Evolutionary conservation across 1,140 invertebrate species (phyloP).

Genomic region (Aphelinus atriplicis): DNA sequence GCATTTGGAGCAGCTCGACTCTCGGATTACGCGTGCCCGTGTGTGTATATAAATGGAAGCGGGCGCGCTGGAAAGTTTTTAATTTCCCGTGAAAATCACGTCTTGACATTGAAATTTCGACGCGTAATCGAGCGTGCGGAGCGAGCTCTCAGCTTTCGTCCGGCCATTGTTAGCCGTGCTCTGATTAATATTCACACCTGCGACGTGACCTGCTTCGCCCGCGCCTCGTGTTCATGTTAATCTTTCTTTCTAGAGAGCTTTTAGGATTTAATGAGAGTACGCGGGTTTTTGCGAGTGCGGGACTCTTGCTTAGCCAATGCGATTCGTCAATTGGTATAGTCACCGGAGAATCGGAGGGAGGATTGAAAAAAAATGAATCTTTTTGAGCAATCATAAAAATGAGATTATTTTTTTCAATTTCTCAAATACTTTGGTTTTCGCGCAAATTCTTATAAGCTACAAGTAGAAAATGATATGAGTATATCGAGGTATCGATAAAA

Average conservation of each 20-base stretch:
- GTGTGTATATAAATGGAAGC: slow-evolving; percentile 11
- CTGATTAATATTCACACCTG: neutral
- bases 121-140: neutral
- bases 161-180: neutral
- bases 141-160: neutral
- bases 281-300: too few relatives aligned
- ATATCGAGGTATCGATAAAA: too few relatives aligned
- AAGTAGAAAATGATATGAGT: too few relatives aligned
- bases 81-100: neutral
- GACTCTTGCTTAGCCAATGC: too few relatives aligned
- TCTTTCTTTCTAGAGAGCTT: too few relatives aligned
- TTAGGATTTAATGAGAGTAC: too few relatives aligned
- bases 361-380: neutral
- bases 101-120: neutral
- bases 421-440: too few relatives aligned
- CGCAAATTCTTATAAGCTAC: too few relatives aligned
- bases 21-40: neutral
- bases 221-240: too few relatives aligned
- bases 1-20: neutral
- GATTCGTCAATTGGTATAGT: too few relatives aligned
- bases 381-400: neutral
- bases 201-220: too few relatives aligned
- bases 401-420: too few relatives aligned
- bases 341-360: neutral
- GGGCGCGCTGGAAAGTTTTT: slow-evolving; percentile 6